Base-by-base conservation (phyloP, 2,888 invertebrate species). In the Alcis repandata region DNA sequence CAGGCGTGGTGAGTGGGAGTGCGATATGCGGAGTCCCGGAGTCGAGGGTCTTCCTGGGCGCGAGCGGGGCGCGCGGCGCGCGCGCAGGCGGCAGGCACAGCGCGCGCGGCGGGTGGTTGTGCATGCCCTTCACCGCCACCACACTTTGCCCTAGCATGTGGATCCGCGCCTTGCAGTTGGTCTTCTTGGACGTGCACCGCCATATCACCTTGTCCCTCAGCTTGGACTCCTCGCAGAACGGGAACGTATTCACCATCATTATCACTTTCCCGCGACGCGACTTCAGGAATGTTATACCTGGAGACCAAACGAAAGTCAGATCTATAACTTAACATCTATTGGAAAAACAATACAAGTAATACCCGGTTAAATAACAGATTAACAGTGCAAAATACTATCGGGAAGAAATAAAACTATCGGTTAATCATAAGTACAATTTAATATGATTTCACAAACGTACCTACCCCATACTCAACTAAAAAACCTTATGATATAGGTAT, bases 221-320 rank as follows among this genome's bases (percentile, higher is more conserved):
- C 77, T 93, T 93, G 1, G 94, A 94, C 80, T 94, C 94, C 77
- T 94, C 94, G 76, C 94, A 94, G 79, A 94, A 94, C 4, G 94
- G 93, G 73, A 94, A 94, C 51, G 93, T 94, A 74, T 94, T 94
- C 82, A 94, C 93, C 91, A 94, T 91, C 93, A 94, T 94, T 71
- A 94, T 92, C 54, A 94, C 87, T 78, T 94, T 94, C 63, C 94
- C 94, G 46, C 93, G 93, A 1, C 94, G 88, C 36, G 94, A 94
- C 78, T 92, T 92, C 76, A 93, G 81, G 85, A 93, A 94, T 79
- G 91, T 89, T 79, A 93, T 93, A 82, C 93, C 93, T 93, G 91
- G 71, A 83, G 82, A 78, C 87, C 80, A 89, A 83, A 73, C 68
- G 71, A 61, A 74, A 63, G 85, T 91, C 85, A 91, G 86, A 79